A percentile compares a stretch with the other conserved stretches of the same genome.
These are phyloP conservation scores for Zosterops japonicus DNA, from an alignment of 2,113 vertebrate species.

Conservation along the genomic window DNA sequence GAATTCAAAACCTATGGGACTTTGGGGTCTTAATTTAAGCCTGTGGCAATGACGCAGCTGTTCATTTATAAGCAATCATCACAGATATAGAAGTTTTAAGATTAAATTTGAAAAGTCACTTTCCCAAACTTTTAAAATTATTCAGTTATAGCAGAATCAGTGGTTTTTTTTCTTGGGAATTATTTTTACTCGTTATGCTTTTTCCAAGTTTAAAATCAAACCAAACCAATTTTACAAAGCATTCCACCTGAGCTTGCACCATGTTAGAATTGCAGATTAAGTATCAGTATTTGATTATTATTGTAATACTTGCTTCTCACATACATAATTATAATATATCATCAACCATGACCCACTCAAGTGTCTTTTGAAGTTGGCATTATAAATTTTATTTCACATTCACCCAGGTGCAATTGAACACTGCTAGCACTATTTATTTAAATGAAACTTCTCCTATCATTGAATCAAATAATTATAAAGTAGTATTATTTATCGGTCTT, in stretches of 20 bases:
- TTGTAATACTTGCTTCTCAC: slow-evolving; percentile 1
- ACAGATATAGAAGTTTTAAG: slow-evolving; percentile 43
- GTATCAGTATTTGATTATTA: slow-evolving; percentile 26
- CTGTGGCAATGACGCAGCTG: slow-evolving; percentile 65
- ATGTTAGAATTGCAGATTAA: slow-evolving; percentile 42
- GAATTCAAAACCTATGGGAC: slow-evolving; percentile 71
- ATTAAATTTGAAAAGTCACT: slow-evolving; percentile 47
- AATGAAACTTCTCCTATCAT: neutral
- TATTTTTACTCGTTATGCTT: slow-evolving; percentile 10
- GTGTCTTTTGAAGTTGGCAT: neutral
- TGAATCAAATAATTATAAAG: neutral
- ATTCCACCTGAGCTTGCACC: slow-evolving; percentile 1
- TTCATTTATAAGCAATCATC: slow-evolving; percentile 70
- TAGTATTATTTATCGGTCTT: neutral
- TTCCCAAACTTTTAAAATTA: slow-evolving; percentile 30
- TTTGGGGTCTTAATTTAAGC: slow-evolving; percentile 68
- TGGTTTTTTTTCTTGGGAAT: neutral
- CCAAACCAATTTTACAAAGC: neutral
- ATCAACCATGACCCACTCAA: slow-evolving; percentile 27
- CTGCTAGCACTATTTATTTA: neutral
- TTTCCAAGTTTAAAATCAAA: slow-evolving; percentile 41
- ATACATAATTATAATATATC: slow-evolving; percentile 5
- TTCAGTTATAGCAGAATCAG: slow-evolving; percentile 32
- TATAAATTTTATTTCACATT: neutral
- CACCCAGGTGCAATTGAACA: neutral